Evolutionary conservation across 2,113 vertebrate species (phyloP), one percentile per base, ranked within the genome.

Genomic region (Pollachius pollachius): DNA sequence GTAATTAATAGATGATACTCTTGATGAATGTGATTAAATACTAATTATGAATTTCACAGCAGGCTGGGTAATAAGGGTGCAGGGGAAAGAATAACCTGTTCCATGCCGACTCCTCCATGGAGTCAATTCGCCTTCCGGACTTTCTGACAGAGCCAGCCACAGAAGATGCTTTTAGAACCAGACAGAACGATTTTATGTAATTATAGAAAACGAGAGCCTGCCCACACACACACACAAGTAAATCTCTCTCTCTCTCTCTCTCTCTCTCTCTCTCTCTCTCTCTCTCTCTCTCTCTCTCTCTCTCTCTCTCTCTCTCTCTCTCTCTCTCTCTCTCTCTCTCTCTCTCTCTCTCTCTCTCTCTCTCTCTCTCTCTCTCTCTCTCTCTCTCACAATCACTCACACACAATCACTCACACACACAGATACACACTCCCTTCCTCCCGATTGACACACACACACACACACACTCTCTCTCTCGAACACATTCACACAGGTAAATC

Each of bases 1-100:
- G 74, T 81, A 81, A 87, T 88, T 80, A 88, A 87, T 80, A 78
- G 82, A 86, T 71, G 75, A 76, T 74, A 71, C 57, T 72, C 77
- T 69, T 84, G 85, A 88, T 88, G 74, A 84, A 87, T 78, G 72
- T 60, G 78, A 88, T 89, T 84, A 84, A 83, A 69, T 71, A 74
- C 73, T 86, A 82, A 85, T 87, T 80, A 76, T 76, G 77, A n/a
- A 84, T 81, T 79, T 87, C 77, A 81, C 69, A 57, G 41, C 16
- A 1, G 16, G 59, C 13, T 4, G 60, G 18, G 17, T 17, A 16
- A 57, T 57, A 57, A 57, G 54, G 54, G 17, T 57, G 54, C 15
- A 57, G 9, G 41, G 41, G 41, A 13, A 13, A 13, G 7, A 48
- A 48, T 48, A 48, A 13, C 7, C 5, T 48, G 41, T 48, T 48